Evolutionary conservation across 2,797 vertebrate genomes (phyloP), one percentile per base, ranked within the genome.

Genomic region (Synanceia verrucosa): DNA sequence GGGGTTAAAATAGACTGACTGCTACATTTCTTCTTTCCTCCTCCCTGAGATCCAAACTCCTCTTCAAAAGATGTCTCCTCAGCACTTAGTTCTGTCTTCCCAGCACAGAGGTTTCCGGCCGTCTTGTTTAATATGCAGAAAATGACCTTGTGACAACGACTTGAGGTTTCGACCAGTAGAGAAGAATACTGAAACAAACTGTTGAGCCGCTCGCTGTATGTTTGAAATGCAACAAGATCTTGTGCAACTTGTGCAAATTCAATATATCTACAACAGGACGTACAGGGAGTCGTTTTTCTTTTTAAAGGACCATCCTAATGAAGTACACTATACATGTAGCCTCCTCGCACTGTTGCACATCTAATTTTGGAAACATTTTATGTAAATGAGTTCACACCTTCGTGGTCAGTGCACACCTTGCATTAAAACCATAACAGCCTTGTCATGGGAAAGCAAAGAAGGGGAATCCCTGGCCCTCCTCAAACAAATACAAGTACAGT

Each of bases 81-180:
- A 94, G 93, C 94, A 92, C 76, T 93, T 91, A 86, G 62, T 41
- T 86, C 66, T 74, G 79, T 75, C 82, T 82, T 84, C 75, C 85
- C 64, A 75, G 81, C 73, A 79, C 70, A 71, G 85, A 89, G 71
- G 85, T 89, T 95, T 94, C 93, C 89, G 82, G 88, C 62, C 59
- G 53, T 84, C 84, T 90, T 92, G 89, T 90, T 91, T 79, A 83
- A 93, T 89, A 84, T 84, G 90, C 88, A 92, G 81, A 90, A 92
- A 89, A 62, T 61, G 46, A 81, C 75, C 74, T 69, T 89, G 87
- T 85, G 87, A 82, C 77, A 85, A 77, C 65, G 51, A 79, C 68
- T 79, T 86, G 77, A 73, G 78, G 81, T 87, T 91, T 73, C 50
- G 73, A 84, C 29, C n/a, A 65, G 72, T 62, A 53, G 46, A 76